phyloP scores from a whole-genome alignment of 2,797 vertebrate genomes.

The Cygnus olor region DNA sequence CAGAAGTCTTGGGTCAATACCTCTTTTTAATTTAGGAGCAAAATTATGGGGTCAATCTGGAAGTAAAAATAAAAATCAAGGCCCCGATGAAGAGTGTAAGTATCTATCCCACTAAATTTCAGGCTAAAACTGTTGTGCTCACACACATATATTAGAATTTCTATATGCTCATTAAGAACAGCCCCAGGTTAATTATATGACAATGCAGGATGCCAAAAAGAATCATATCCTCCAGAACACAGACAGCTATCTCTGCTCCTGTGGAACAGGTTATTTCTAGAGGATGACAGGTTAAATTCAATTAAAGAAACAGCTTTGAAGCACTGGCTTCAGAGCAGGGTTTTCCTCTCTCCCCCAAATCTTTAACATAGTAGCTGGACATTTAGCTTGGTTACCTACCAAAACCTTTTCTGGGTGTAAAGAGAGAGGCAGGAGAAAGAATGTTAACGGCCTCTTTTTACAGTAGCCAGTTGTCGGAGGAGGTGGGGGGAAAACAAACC shows the following conservation, averaged over 20 bases:
- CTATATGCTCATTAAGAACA: constrained; percentile 3
- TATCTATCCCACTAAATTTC: constrained; percentile 24
- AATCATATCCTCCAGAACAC: constrained; percentile 6
- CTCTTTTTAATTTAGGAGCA: constrained; percentile 22
- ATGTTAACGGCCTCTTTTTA: constrained; percentile 28
- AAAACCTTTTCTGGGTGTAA: constrained; percentile 18
- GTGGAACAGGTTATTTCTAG: not conserved
- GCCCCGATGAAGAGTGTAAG: not conserved
- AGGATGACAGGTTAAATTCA: not conserved
- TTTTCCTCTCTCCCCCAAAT: not conserved
- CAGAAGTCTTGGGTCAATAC: not conserved
- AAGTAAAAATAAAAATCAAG: constrained; percentile 23
- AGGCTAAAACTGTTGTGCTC: not conserved
- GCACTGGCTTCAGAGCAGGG: not conserved
- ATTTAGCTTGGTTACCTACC: not conserved
- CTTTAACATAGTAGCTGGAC: not conserved
- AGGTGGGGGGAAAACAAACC: constrained; percentile 47
- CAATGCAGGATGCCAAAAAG: constrained; percentile 18
- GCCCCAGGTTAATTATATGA: constrained; percentile 31
- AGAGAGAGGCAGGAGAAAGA: not conserved
- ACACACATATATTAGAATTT: not conserved
- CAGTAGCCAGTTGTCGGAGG: constrained; percentile 21
- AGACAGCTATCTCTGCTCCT: not conserved
- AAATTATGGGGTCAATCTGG: not conserved
- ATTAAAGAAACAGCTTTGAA: constrained; percentile 2